Base-by-base conservation (phyloP, 53 echinoderm and acorn worm species). In the Paelopatides confundens region DNA sequence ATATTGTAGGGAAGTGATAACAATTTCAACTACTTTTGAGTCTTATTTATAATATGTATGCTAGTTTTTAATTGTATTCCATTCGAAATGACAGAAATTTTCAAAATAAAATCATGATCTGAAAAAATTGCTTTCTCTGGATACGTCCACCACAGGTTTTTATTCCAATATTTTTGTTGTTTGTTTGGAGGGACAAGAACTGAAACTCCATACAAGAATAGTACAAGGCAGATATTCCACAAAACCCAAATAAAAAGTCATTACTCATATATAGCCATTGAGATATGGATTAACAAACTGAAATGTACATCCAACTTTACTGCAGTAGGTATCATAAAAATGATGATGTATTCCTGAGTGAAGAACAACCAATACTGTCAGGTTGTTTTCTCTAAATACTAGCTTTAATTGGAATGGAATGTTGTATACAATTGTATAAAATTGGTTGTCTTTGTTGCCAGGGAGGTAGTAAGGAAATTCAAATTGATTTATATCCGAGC, bases 291-390 rank as follows among this genome's bases (percentile, higher is more conserved):
- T 3, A 39, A 39, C 66, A 66, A 66, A 66, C 28, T 66, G 66
- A 66, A 32, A 66, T 66, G 66, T 66, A 66, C 66, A 30, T 66
- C 66, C 66, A 30, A 66, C 28, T 66, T 66, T 66, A 66, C 66
- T n/a, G n/a, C n/a, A n/a, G n/a, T n/a, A n/a, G n/a, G n/a, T n/a
- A n/a, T n/a, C n/a, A n/a, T n/a, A n/a, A n/a, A n/a, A n/a, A n/a
- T n/a, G n/a, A n/a, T n/a, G n/a, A n/a, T n/a, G n/a, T n/a, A n/a
- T n/a, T n/a, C n/a, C n/a, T n/a, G n/a, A n/a, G n/a, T n/a, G n/a
- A n/a, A n/a, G n/a, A n/a, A n/a, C n/a, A n/a, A n/a, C n/a, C n/a
- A n/a, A n/a, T n/a, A n/a, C n/a, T n/a, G n/a, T n/a, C n/a, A n/a
- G n/a, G n/a, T n/a, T n/a, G n/a, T n/a, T n/a, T n/a, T n/a, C n/a